Evolutionary conservation across 53 echinoderm and acorn worm species (phyloP).

Genomic region (Echinarachnius parma): DNA sequence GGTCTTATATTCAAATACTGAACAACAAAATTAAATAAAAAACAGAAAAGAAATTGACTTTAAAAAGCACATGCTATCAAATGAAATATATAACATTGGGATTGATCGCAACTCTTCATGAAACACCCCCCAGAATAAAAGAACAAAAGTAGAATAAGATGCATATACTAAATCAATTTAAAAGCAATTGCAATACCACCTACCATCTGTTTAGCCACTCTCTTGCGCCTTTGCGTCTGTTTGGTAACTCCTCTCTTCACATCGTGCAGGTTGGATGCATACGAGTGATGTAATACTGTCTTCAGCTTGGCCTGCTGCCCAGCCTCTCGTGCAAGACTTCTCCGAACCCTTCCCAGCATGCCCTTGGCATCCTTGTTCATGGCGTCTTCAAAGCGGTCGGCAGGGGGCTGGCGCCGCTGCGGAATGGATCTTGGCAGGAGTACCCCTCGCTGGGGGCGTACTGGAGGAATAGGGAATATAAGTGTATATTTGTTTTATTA

Average conservation of each 20-base stretch:
- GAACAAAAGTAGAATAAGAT: background rate
- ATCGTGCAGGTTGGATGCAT: slow-evolving; percentile 6
- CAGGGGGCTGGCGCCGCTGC: background rate
- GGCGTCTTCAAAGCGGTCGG: slow-evolving; percentile 80
- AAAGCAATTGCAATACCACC: background rate
- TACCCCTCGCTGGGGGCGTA: slow-evolving; percentile 7
- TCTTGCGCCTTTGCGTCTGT: slow-evolving; percentile 24
- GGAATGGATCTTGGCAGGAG: slow-evolving; percentile 13
- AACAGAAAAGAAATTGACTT: too few relatives aligned
- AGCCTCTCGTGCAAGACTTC: slow-evolving; percentile 20
- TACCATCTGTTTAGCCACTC: slow-evolving; percentile 18
- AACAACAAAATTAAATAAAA: too few relatives aligned
- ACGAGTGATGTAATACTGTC: slow-evolving; percentile 7
- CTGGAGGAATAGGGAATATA: too few relatives aligned
- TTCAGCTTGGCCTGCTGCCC: slow-evolving; percentile 18
- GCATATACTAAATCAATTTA: background rate
- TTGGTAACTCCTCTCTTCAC: slow-evolving; percentile 29
- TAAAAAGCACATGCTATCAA: too few relatives aligned
- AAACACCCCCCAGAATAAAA: too few relatives aligned
- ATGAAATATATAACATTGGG: too few relatives aligned
- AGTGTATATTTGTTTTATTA: too few relatives aligned
- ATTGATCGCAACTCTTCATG: too few relatives aligned
- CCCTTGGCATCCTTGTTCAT: slow-evolving; percentile 80
- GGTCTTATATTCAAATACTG: too few relatives aligned
- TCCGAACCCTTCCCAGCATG: slow-evolving; percentile 43